phyloP scores from a whole-genome alignment of 2,113 vertebrate genomes.

The Vulpes vulpes region DNA sequence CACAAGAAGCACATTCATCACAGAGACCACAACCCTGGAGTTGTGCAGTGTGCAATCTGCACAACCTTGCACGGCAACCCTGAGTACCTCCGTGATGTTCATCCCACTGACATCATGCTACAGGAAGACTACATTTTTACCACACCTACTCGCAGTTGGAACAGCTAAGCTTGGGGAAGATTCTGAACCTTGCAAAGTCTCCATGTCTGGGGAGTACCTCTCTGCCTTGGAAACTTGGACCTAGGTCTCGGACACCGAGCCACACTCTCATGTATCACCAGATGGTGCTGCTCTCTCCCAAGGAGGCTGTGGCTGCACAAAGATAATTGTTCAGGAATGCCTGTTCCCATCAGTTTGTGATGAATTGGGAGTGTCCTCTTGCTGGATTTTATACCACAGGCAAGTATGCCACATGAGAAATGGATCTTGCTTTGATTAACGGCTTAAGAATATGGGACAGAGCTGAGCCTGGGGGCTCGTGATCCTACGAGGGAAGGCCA shows the following conservation, averaged over 20 bases:
- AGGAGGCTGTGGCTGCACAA: not conserved
- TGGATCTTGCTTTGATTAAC: not conserved
- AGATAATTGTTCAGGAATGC: not conserved
- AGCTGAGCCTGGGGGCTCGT: not conserved
- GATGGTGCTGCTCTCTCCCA: not conserved
- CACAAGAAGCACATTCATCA: fast-evolving
- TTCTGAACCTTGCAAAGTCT: not conserved
- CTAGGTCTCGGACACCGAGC: not conserved
- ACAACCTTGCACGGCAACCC: not conserved
- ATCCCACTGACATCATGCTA: fast-evolving
- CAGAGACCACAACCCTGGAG: not conserved
- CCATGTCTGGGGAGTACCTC: not conserved
- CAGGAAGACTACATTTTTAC: not conserved
- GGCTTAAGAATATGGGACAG: not conserved
- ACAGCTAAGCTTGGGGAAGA: not conserved
- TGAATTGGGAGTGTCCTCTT: not conserved
- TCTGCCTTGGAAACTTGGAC: not conserved
- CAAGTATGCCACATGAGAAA: not conserved
- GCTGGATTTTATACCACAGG: fast-evolving
- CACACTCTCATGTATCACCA: not conserved
- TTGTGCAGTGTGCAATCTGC: not conserved
- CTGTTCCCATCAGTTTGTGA: not conserved
- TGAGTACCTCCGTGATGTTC: fast-evolving
- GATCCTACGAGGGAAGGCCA: too few relatives aligned
- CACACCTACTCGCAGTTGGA: fast-evolving